Base-by-base conservation (phyloP, 2,888 invertebrate species). In the Campaea margaritaria region DNA sequence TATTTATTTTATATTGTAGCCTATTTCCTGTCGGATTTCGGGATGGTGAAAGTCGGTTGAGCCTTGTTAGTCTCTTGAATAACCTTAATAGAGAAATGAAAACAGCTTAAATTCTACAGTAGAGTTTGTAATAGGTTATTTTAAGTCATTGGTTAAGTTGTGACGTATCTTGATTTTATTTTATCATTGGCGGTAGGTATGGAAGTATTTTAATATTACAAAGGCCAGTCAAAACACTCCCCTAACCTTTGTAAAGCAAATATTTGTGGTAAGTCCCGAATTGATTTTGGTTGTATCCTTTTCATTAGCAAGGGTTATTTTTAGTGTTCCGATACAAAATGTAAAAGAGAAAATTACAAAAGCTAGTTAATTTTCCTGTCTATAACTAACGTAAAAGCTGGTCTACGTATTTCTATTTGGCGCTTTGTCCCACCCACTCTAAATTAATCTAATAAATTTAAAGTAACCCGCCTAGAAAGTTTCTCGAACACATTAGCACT, bases 191-290 rank as follows among this genome's bases (percentile, higher is more conserved):
- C 5, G 36, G 12, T 36, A 49, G 58, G 42, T 46, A 47, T 54
- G 55, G 62, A 65, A 54, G 67, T 65, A 67, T 67, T 67, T 67
- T 67, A 67, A 65, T 67, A 67, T 56, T 67, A 67, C 56, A 65
- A 62, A 50, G 61, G 58, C 55, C 62, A 65, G 67, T 65, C 55
- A 65, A 65, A 65, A 64, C 65, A 62, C 52, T 57, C 41, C 21
- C 36, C 5, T 54, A 64, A 56, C 57, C 53, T 50, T 54, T 46
- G 42, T 44, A 53, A 58, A 56, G 58, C 58, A 61, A 65, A 67
- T 63, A 67, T 63, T 65, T 67, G 58, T 39, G 58, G 47, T 44
- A 31, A 49, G 38, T 36, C 50, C 56, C 49, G 55, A 58, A 67
- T 65, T 62, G 62, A 63, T 65, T 58, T 56, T 58, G 47, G 56